phyloP scores from a whole-genome alignment of 2,888 invertebrate species.

The Eupelmus urozonus region DNA sequence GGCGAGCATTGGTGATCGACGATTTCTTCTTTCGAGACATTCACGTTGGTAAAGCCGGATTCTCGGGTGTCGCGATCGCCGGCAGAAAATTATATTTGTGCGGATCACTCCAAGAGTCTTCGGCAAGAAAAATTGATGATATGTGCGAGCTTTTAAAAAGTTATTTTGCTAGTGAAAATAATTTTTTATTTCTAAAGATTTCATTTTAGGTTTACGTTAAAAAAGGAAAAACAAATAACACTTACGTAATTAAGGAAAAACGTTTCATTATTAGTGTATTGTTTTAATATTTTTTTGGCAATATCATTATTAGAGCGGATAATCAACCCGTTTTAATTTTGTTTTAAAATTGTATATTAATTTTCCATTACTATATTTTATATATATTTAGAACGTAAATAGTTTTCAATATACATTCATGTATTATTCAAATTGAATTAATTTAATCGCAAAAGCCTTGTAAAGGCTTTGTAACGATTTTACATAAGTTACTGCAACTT shows the following conservation, averaged over 20 bases:
- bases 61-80: conserved; percentile 32
- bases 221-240: too few relatives aligned
- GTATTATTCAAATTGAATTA: too few relatives aligned
- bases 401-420: neutral
- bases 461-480: neutral
- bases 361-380: neutral
- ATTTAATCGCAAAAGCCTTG: neutral
- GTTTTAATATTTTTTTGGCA: too few relatives aligned
- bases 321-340: neutral
- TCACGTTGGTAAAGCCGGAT: conserved; percentile 11
- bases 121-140: neutral
- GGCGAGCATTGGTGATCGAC: conserved; percentile 69
- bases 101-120: neutral
- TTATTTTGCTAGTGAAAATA: conserved; percentile 2
- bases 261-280: too few relatives aligned
- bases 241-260: too few relatives aligned
- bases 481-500: neutral
- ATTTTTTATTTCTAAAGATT: neutral
- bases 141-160: neutral
- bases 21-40: conserved; percentile 49
- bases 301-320: too few relatives aligned
- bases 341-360: neutral
- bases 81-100: conserved; percentile 15
- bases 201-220: neutral
- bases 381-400: too few relatives aligned